These are phyloP conservation scores for Unio pictorum DNA, from an alignment of 2,888 invertebrate genomes.

Conservation along the genomic window DNA sequence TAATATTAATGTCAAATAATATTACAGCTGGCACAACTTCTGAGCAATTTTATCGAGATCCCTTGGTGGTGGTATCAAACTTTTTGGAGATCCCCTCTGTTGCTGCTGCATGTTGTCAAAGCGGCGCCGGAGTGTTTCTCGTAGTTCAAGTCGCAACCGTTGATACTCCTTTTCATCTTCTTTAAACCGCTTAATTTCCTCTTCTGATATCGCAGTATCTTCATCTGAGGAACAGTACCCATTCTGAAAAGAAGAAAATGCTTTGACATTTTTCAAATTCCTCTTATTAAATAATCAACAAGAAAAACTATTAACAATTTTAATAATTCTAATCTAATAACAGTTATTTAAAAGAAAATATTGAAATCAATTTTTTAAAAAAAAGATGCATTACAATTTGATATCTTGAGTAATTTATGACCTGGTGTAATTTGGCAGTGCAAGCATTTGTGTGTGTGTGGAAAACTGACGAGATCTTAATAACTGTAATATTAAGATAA, in stretches of 20 bases:
- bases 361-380: no score
- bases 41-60: constrained; percentile 12
- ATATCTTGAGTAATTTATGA: no score
- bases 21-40: constrained; percentile 20
- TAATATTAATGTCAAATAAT: background rate
- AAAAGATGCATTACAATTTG: no score
- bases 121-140: constrained; percentile 85
- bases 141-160: constrained; percentile 85
- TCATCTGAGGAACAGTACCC: constrained; percentile 79
- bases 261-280: background rate
- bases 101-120: constrained; percentile 75
- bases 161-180: constrained; percentile 84
- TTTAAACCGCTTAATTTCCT: constrained; percentile 90
- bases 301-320: no score
- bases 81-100: constrained; percentile 25
- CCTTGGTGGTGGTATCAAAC: background rate
- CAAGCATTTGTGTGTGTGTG: no score
- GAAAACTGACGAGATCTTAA: no score
- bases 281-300: no score
- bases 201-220: constrained; percentile 82
- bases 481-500: no score
- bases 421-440: no score
- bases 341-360: no score
- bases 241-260: constrained; percentile 69
- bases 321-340: no score